Conservation (phyloP, 2,113 vertebrate species). For the Phoxinus phoxinus region DNA sequence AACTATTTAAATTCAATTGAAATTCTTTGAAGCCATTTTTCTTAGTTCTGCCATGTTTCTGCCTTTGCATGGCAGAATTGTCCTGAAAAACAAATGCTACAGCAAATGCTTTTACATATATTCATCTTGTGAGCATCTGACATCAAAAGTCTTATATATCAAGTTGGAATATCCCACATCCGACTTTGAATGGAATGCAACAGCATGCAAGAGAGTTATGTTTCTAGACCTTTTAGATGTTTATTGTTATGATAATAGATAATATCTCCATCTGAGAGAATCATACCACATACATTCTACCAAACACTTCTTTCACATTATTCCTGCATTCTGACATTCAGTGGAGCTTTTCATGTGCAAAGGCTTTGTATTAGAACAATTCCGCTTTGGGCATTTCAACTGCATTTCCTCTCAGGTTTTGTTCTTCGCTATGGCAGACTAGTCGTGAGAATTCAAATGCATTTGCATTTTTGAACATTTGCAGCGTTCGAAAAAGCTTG, state of each 20-base stretch:
- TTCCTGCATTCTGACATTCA: background rate
- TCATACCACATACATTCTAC: background rate
- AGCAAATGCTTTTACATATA: background rate
- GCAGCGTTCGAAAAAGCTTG: background rate
- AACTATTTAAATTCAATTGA: background rate
- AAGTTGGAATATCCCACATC: background rate
- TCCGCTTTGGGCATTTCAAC: background rate
- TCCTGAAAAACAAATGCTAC: background rate
- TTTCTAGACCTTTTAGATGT: background rate
- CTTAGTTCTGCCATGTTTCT: background rate
- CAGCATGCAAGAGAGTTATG: background rate
- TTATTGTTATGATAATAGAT: background rate
- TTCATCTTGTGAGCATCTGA: background rate
- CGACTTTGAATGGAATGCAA: background rate
- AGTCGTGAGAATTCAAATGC: background rate
- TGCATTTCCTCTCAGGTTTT: background rate
- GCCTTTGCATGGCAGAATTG: background rate
- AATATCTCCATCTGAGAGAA: background rate
- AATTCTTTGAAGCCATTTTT: background rate
- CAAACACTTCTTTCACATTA: background rate
- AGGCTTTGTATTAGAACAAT: conserved; percentile 3
- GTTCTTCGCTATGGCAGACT: background rate
- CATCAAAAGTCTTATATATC: background rate
- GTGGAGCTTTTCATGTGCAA: background rate
- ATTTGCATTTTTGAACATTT: background rate